Evolutionary conservation across 2,113 vertebrate genomes (phyloP).

Genomic region (Recurvirostra avosetta): DNA sequence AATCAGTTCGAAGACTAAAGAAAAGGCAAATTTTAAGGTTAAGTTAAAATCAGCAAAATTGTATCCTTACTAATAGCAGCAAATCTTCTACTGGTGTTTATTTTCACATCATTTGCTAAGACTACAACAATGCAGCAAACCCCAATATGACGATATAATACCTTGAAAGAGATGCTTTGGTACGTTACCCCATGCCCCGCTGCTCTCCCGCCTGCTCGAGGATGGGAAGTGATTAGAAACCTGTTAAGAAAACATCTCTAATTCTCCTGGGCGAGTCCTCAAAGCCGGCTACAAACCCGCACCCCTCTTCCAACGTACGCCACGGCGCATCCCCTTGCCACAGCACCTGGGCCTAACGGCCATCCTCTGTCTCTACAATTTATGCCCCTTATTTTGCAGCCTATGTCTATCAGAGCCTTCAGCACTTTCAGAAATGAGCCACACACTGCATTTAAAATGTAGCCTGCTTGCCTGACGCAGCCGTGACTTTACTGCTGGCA

Average conservation of each 20-base stretch:
- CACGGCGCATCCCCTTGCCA: accelerated
- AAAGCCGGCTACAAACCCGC: background rate
- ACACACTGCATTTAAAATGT: accelerated
- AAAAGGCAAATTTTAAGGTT: background rate
- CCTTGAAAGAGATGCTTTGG: background rate
- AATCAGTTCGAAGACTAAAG: background rate
- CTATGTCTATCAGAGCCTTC: background rate
- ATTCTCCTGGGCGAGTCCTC: background rate
- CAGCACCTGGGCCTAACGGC: background rate
- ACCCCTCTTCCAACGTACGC: accelerated
- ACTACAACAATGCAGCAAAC: background rate
- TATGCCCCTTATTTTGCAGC: background rate
- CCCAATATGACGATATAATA: accelerated
- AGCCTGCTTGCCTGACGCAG: background rate
- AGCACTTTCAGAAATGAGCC: background rate
- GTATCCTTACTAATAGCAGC: background rate
- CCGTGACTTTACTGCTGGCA: background rate
- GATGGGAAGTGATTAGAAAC: background rate
- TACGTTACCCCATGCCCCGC: accelerated
- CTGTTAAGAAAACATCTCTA: background rate
- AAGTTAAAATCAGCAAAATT: background rate
- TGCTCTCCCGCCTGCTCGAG: background rate
- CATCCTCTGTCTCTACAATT: background rate
- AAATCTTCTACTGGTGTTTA: background rate
- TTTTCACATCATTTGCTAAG: background rate